Percentiles rank a stretch among this genome's conserved stretches.
Evolutionary conservation across 1,140 invertebrate species (phyloP).

Genomic region (Gyrodactylus bullatarudis): DNA sequence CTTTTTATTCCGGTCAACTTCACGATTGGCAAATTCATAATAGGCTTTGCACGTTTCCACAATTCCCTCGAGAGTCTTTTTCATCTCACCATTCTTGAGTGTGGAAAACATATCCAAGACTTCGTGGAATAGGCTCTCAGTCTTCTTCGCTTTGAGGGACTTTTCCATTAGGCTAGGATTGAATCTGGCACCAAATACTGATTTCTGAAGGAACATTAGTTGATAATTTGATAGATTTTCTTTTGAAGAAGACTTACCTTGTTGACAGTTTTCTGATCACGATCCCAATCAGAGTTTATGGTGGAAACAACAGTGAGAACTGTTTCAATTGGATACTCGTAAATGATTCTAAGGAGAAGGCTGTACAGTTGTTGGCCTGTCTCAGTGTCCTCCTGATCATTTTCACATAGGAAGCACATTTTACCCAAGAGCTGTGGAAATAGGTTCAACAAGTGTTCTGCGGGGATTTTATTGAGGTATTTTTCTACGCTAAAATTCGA

Average conservation of each 20-base stretch:
- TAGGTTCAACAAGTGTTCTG: not conserved
- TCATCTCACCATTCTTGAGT: not conserved
- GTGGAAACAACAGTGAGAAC: not conserved
- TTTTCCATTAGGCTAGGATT: not conserved
- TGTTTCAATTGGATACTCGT: not conserved
- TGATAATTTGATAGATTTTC: not conserved
- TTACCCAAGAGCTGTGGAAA: not conserved
- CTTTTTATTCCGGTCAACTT: not conserved
- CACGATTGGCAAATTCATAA: not conserved
- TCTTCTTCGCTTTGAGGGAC: not conserved
- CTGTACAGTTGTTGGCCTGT: not conserved
- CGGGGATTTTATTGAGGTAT: not conserved
- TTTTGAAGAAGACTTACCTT: not conserved
- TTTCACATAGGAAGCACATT: not conserved
- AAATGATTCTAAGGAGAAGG: not conserved
- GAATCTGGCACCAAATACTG: not conserved
- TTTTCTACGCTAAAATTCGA: not conserved
- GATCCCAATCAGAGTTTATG: not conserved
- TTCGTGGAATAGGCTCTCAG: not conserved
- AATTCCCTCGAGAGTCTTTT: not conserved
- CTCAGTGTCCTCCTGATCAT: not conserved
- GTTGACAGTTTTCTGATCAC: not conserved
- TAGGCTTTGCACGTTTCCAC: not conserved
- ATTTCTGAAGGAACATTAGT: not conserved
- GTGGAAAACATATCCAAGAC: not conserved